Evolutionary conservation across 2,113 vertebrate genomes (phyloP).

Genomic region (Eubucco bourcierii): DNA sequence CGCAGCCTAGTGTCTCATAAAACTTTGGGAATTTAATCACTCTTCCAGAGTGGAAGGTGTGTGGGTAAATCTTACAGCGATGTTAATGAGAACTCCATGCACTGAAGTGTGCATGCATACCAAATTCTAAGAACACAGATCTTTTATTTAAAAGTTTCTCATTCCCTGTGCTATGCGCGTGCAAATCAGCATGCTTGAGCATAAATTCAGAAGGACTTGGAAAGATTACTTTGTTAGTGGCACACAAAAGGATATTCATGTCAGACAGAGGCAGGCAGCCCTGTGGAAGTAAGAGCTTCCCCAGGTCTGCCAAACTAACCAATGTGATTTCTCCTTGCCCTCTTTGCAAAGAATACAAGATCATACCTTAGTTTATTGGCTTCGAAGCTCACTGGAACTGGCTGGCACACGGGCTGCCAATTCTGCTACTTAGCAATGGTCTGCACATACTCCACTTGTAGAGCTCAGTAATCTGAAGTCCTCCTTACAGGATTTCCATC

Average conservation of each 20-base stretch:
- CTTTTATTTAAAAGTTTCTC: constrained; percentile 8
- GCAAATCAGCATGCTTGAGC: constrained; percentile 33
- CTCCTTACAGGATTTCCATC: neutral
- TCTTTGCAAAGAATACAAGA: neutral
- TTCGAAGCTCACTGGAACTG: neutral
- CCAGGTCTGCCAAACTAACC: neutral
- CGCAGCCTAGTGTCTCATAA: constrained; percentile 3
- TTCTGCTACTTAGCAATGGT: neutral
- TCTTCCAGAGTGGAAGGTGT: neutral
- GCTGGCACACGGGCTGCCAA: neutral
- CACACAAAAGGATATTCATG: constrained; percentile 26
- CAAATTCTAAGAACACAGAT: constrained; percentile 2
- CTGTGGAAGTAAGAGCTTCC: neutral
- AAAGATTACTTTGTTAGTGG: constrained; percentile 13
- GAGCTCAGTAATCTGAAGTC: neutral
- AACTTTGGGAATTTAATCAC: constrained; percentile 11
- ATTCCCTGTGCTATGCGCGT: constrained; percentile 15
- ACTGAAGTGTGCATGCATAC: constrained; percentile 10
- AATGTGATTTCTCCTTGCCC: neutral
- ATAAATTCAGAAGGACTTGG: constrained; percentile 20
- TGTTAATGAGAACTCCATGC: constrained; percentile 8
- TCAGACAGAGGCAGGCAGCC: neutral
- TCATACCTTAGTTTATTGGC: neutral
- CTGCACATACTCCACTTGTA: neutral
- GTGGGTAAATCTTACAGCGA: constrained; percentile 17